Percentiles rank a stretch among this genome's conserved stretches.
phyloP scores from a whole-genome alignment of 2,888 invertebrate species.

The Megastigmus dorsalis region DNA sequence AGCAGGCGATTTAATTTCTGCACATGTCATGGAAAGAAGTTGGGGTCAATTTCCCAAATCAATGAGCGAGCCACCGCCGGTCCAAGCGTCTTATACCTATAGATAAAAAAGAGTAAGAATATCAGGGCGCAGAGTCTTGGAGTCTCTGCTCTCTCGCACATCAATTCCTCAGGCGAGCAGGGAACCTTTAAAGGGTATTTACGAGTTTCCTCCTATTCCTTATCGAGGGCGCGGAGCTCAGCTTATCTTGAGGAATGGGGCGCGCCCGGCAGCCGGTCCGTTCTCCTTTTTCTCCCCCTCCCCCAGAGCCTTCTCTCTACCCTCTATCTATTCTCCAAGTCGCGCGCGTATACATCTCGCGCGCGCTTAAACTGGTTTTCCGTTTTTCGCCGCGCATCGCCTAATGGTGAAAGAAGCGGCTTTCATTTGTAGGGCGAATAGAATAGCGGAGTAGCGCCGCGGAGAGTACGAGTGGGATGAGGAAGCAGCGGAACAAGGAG shows the following conservation, averaged over 20 bases:
- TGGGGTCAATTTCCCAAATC: constrained; percentile 21
- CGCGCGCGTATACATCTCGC: no score
- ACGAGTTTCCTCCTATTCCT: not conserved
- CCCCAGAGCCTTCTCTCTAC: not conserved
- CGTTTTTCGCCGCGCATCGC: not conserved
- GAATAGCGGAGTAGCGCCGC: not conserved
- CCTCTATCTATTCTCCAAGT: constrained; percentile 13
- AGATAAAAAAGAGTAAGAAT: not conserved
- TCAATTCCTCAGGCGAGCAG: constrained; percentile 10
- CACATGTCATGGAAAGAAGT: no score
- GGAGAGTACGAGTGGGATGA: not conserved
- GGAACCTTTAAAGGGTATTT: constrained; percentile 28
- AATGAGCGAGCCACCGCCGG: not conserved
- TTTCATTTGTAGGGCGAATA: constrained; percentile 1
- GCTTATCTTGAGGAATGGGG: constrained; percentile 46
- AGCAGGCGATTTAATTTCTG: no score
- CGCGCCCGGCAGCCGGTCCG: not conserved
- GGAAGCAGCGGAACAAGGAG: not conserved
- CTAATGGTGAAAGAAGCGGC: constrained; percentile 13
- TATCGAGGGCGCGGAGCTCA: constrained; percentile 11
- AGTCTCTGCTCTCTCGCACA: not conserved
- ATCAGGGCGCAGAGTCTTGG: not conserved
- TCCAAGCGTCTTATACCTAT: no score
- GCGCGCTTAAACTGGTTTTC: constrained; percentile 13
- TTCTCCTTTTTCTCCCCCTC: not conserved